Percentiles rank a stretch among this genome's conserved stretches.
Evolutionary conservation across 2,888 invertebrate genomes (phyloP).

Genomic region (Lithodes maja): DNA sequence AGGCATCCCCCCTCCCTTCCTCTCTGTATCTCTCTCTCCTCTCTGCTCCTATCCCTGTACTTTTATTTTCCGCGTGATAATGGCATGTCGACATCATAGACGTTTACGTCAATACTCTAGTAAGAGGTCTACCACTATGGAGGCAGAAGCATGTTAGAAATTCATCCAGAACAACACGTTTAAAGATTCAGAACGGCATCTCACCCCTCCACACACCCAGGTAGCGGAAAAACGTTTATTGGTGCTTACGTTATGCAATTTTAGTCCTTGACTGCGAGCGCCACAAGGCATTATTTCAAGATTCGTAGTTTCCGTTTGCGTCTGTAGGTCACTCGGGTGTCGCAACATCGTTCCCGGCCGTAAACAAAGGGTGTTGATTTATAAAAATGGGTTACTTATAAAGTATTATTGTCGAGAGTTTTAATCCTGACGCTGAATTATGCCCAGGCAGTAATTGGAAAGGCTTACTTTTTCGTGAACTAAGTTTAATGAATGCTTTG

Average conservation of each 20-base stretch:
- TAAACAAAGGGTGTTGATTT: conserved; percentile 55
- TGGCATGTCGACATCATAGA: not conserved
- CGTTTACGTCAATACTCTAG: not conserved
- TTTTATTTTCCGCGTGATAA: not conserved
- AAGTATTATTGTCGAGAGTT: conserved; percentile 21
- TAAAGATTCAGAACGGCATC: conserved; percentile 40
- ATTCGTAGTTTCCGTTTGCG: not conserved
- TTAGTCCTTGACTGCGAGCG: conserved; percentile 15
- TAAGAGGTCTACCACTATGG: not conserved
- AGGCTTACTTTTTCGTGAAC: not conserved
- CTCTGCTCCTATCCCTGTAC: not conserved
- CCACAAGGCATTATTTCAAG: conserved; percentile 23
- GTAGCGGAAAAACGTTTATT: conserved; percentile 40
- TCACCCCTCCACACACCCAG: conserved; percentile 8
- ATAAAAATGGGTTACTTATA: conserved; percentile 23
- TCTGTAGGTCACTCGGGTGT: conserved; percentile 2
- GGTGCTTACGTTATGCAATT: not conserved
- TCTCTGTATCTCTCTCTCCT: conserved; percentile 16
- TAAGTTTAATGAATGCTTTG: not conserved
- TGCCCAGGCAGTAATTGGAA: not conserved
- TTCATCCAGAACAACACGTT: conserved; percentile 10
- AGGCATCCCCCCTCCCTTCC: conserved; percentile 32
- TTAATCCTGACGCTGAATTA: not conserved
- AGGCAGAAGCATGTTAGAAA: not conserved
- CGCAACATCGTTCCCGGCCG: conserved; percentile 36